Percentiles rank a stretch among this genome's conserved stretches.
Evolutionary conservation across 2,888 invertebrate genomes (phyloP).

Genomic region (Ophraella communa): DNA sequence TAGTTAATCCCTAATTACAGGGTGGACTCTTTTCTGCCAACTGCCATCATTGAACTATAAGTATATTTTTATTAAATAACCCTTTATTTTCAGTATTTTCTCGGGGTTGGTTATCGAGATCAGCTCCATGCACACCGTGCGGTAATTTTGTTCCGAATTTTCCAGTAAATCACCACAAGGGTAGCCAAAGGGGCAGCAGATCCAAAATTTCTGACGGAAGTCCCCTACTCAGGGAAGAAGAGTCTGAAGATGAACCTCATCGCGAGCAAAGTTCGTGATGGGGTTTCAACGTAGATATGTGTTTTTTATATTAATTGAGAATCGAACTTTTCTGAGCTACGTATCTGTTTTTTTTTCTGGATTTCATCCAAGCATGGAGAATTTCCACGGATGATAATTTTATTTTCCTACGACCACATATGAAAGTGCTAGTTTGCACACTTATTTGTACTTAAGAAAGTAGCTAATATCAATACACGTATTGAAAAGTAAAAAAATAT

Average conservation of each 20-base stretch:
- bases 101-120: slow-evolving; percentile 71
- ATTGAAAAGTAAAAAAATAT: too few relatives aligned
- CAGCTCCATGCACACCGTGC: slow-evolving; percentile 82
- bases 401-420: too few relatives aligned
- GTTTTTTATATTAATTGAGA: background rate
- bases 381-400: background rate
- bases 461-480: too few relatives aligned
- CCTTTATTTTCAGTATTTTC: slow-evolving; percentile 48
- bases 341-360: background rate
- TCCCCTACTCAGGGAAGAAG: slow-evolving; percentile 65
- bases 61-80: too few relatives aligned
- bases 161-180: slow-evolving; percentile 57
- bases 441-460: too few relatives aligned
- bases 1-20: too few relatives aligned
- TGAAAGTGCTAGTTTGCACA: too few relatives aligned
- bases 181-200: slow-evolving; percentile 62
- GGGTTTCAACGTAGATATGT: background rate
- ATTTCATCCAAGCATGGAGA: background rate
- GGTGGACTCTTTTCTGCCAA: too few relatives aligned
- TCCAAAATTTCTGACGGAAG: slow-evolving; percentile 66
- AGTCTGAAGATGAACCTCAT: slow-evolving; percentile 56
- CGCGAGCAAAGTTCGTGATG: slow-evolving; percentile 39
- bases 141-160: slow-evolving; percentile 72
- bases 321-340: slow-evolving; percentile 5
- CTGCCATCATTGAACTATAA: too few relatives aligned